These are phyloP conservation scores for Agapornis canus DNA, from an alignment of 2,797 vertebrate species.

Conservation along the genomic window DNA sequence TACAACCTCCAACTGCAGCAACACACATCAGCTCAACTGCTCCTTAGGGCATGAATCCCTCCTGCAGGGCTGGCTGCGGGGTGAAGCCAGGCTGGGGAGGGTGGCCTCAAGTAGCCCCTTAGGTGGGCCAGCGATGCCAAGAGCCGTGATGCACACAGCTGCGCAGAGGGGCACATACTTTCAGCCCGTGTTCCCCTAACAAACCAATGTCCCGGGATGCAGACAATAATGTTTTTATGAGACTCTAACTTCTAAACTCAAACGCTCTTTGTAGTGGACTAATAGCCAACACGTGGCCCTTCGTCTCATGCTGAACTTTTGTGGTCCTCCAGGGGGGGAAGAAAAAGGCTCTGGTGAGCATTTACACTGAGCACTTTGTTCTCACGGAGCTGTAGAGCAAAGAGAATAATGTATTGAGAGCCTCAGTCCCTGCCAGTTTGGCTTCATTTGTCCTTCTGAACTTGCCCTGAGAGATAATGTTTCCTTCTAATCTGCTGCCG, in stretches of 20 bases:
- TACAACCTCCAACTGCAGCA: neutral
- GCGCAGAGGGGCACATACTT: conserved; percentile 81
- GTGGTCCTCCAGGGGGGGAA: conserved; percentile 79
- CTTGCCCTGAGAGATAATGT: conserved; percentile 87
- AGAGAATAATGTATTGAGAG: conserved; percentile 84
- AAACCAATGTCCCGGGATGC: conserved; percentile 85
- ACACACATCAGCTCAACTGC: neutral
- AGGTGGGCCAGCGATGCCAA: neutral
- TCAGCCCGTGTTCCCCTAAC: conserved; percentile 81
- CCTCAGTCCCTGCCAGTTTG: conserved; percentile 72
- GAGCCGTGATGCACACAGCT: neutral
- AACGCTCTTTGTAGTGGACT: conserved; percentile 87
- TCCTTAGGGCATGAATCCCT: neutral
- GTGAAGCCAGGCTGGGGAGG: neutral
- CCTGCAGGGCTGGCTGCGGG: neutral
- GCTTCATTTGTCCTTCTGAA: conserved; percentile 76
- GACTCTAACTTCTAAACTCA: conserved; percentile 89
- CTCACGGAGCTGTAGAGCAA: conserved; percentile 77
- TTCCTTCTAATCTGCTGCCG: conserved; percentile 85
- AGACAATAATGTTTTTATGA: conserved; percentile 98
- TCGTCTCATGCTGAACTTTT: conserved; percentile 86
- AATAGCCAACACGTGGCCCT: conserved; percentile 86
- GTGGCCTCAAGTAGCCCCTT: neutral
- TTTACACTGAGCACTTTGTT: conserved; percentile 85
- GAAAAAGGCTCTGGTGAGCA: conserved; percentile 75